Base-by-base conservation (phyloP, 2,888 invertebrate species). In the Acronicta psi region DNA sequence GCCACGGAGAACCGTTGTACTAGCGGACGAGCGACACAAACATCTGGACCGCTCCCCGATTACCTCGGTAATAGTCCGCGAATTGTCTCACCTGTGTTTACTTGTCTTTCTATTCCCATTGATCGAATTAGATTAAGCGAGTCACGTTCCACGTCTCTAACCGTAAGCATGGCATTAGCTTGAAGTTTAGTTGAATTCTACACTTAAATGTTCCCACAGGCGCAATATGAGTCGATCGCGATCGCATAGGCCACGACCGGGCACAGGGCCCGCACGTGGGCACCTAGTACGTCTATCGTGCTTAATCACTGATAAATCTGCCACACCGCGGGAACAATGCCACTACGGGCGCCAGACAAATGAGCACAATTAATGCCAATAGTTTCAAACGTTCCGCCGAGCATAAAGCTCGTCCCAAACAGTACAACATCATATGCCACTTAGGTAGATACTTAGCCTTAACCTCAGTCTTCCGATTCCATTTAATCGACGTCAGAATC, bases 211-310 rank as follows among this genome's bases (percentile, higher is more conserved):
- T 87, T 91, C 89, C 87, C 87, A 89, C 86, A 86, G 85, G 86
- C 85, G 79, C 80, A 83, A 84, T 86, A 83, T 83, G 79, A 79
- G 80, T 63, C 80, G 86, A 92, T 89, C 86, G 81, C 83, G 85
- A 91, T 91, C 88, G 81, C 69, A 68, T 82, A 75, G 89, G 90
- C 87, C 91, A 89, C 85, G 90, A 89, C 87, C 87, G 84, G 83
- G 82, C 80, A 83, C 81, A 80, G 79, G 81, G 79, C 84, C 82
- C 81, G 86, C 87, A 90, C 86, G 86, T 89, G 88, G 86, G 81
- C 79, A 74, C 77, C 80, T 51, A 47, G 81, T 79, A 80, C 80
- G 75, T 85, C 83, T 87, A 86, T 89, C 85, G 84, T 79, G 78
- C 81, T 86, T 85, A 85, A 90, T 90, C 88, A 82, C 83, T 84